These are phyloP conservation scores for Syngnathus typhle DNA, from an alignment of 2,113 vertebrate genomes.

Conservation along the genomic window DNA sequence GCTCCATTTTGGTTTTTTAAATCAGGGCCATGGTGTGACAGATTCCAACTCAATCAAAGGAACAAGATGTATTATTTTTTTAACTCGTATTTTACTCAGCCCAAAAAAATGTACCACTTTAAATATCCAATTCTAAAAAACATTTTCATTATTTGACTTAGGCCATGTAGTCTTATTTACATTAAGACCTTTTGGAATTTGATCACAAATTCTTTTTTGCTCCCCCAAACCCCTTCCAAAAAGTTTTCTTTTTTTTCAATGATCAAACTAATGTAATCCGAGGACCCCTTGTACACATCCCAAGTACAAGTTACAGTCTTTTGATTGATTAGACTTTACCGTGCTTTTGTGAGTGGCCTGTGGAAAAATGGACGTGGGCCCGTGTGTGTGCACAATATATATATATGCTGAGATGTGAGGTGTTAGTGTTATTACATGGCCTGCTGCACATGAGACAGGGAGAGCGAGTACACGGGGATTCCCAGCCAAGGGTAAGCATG, in stretches of 20 bases:
- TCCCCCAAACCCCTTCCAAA: no score
- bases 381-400: slow-evolving; percentile 24
- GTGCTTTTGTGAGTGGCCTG: slow-evolving; percentile 38
- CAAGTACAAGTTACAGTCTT: background rate
- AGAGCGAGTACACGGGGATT: slow-evolving; percentile 40
- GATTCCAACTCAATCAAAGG: background rate
- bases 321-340: background rate
- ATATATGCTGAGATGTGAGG: slow-evolving; percentile 31
- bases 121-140: background rate
- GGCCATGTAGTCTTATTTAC: no score
- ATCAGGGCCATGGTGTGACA: background rate
- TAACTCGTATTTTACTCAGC: background rate
- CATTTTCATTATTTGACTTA: background rate
- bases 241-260: no score
- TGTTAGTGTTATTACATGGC: slow-evolving; percentile 65
- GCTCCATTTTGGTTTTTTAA: background rate
- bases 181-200: no score
- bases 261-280: background rate
- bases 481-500: slow-evolving; percentile 38
- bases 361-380: slow-evolving; percentile 40
- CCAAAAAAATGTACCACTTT: background rate
- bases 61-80: background rate
- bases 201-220: no score
- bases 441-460: slow-evolving; percentile 47
- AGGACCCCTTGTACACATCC: background rate